Evolutionary conservation across 2,797 vertebrate genomes (phyloP).

Genomic region (Crossoptilon crossoptilon): DNA sequence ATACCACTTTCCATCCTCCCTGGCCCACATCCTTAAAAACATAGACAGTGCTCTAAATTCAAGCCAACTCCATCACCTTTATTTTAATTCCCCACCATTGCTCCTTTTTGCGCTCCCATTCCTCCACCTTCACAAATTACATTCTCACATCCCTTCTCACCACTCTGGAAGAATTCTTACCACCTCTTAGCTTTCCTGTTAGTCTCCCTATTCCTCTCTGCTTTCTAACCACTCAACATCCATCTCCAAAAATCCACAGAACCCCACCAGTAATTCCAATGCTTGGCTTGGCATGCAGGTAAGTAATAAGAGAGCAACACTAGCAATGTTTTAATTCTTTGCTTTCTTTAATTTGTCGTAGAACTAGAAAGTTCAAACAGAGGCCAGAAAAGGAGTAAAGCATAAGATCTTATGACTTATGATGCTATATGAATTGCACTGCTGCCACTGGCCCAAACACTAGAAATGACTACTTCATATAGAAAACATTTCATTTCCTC

Average conservation of each 20-base stretch:
- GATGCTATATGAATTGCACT: not conserved
- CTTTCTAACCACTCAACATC: not conserved
- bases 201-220: not conserved
- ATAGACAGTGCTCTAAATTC: not conserved
- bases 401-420: not conserved
- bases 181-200: not conserved
- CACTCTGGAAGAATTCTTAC: not conserved
- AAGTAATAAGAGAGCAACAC: not conserved
- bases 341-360: not conserved
- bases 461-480: not conserved
- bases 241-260: not conserved
- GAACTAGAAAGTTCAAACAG: not conserved
- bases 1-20: not conserved
- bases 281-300: not conserved
- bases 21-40: not conserved
- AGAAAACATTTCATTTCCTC: not conserved
- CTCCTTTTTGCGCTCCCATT: not conserved
- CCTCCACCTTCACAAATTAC: not conserved
- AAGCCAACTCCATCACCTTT: not conserved
- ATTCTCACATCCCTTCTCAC: not conserved
- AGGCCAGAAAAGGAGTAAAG: not conserved
- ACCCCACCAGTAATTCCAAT: not conserved
- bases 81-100: not conserved
- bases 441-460: not conserved
- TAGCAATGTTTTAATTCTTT: not conserved